Conservation (phyloP, 2,888 invertebrate genomes). For the Chironomus tentans region DNA sequence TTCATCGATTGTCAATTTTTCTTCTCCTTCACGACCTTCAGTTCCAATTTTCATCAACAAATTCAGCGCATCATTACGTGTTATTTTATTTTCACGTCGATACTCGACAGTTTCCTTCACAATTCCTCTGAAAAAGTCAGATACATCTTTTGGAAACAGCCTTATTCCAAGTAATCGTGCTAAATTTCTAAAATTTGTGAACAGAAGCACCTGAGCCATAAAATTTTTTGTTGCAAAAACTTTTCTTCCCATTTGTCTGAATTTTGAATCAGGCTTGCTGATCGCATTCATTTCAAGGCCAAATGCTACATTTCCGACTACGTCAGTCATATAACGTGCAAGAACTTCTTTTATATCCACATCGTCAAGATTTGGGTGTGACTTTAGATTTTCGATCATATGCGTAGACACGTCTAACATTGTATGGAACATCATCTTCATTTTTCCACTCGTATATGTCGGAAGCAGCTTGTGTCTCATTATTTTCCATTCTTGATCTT, state of each 20-base stretch:
- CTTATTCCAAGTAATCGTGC: slow-evolving; percentile 31
- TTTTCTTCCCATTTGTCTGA: slow-evolving; percentile 32
- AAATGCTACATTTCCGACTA: slow-evolving; percentile 45
- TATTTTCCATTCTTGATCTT: slow-evolving; percentile 43
- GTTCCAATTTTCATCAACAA: slow-evolving; percentile 36
- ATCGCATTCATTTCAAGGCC: slow-evolving; percentile 43
- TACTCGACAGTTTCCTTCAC: slow-evolving; percentile 44
- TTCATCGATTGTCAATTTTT: slow-evolving; percentile 22
- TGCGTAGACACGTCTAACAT: slow-evolving; percentile 21
- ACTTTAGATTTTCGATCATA: slow-evolving; percentile 26
- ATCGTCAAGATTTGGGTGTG: slow-evolving; percentile 29
- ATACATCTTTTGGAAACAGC: slow-evolving; percentile 32
- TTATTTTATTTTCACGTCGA: slow-evolving; percentile 43
- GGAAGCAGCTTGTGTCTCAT: slow-evolving; percentile 43
- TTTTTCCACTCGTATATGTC: slow-evolving; percentile 44
- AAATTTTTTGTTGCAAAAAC: slow-evolving; percentile 26
- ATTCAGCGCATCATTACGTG: slow-evolving; percentile 48
- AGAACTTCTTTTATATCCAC: slow-evolving; percentile 42
- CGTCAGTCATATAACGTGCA: slow-evolving; percentile 44
- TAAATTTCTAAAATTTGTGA: not conserved
- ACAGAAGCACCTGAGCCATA: not conserved
- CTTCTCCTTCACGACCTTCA: not conserved
- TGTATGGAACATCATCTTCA: slow-evolving; percentile 42
- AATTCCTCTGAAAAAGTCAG: slow-evolving; percentile 44
- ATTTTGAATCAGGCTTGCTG: slow-evolving; percentile 39